Evolutionary conservation across 2,888 invertebrate genomes (phyloP).

Genomic region (Siphonodentalium dalli): DNA sequence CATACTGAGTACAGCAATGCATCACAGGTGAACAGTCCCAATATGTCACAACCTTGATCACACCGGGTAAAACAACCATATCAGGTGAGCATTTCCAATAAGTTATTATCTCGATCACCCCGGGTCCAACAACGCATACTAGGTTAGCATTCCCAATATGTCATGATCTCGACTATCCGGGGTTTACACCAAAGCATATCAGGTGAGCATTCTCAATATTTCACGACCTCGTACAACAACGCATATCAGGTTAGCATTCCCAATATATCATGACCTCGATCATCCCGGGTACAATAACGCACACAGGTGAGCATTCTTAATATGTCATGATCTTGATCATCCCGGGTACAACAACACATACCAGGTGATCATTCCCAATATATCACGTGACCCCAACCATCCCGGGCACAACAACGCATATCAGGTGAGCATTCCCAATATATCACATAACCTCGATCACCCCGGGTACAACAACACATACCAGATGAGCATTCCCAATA

Average conservation of each 20-base stretch:
- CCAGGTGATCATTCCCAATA: too few relatives aligned
- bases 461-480: constrained; percentile 65
- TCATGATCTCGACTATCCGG: not conserved
- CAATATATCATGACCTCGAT: constrained; percentile 59
- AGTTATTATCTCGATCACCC: too few relatives aligned
- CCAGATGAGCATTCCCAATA: constrained; percentile 44
- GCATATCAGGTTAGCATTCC: not conserved
- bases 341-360: too few relatives aligned
- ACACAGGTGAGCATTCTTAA: constrained; percentile 24
- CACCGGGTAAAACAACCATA: too few relatives aligned
- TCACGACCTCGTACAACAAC: not conserved
- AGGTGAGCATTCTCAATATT: not conserved
- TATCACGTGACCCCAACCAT: too few relatives aligned
- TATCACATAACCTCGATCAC: constrained; percentile 65
- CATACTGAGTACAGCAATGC: too few relatives aligned
- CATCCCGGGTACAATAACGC: constrained; percentile 62
- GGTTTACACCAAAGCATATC: not conserved
- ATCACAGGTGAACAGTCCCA: too few relatives aligned
- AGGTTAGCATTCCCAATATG: constrained; percentile 38
- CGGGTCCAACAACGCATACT: constrained; percentile 65
- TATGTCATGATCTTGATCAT: too few relatives aligned
- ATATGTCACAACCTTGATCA: constrained; percentile 65
- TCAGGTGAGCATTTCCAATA: too few relatives aligned
- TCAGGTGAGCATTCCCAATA: too few relatives aligned
- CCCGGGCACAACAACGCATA: too few relatives aligned